These are phyloP conservation scores for Lophochroa leadbeateri DNA, from an alignment of 2,113 vertebrate genomes.

Conservation along the genomic window DNA sequence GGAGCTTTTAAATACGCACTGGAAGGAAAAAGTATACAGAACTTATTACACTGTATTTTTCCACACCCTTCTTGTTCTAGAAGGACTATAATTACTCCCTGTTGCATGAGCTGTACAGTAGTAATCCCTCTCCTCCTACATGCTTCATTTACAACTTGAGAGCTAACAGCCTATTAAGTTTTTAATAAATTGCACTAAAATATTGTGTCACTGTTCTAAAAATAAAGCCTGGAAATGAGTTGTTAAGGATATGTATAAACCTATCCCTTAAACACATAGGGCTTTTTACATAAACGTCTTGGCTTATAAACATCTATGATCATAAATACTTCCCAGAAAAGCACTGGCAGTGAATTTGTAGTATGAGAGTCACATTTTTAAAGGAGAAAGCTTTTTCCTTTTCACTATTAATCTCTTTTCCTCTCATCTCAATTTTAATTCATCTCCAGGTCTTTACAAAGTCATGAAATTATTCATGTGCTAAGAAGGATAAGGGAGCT, in stretches of 20 bases:
- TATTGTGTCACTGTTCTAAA: slow-evolving; percentile 53
- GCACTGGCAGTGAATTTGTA: background rate
- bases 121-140: slow-evolving; percentile 59
- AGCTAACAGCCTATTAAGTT: slow-evolving; percentile 51
- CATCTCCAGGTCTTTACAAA: slow-evolving; percentile 40
- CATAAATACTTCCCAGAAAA: slow-evolving; percentile 14
- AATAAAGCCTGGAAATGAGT: slow-evolving; percentile 9
- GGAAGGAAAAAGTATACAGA: background rate
- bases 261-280: background rate
- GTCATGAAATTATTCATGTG: slow-evolving; percentile 34
- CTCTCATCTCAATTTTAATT: slow-evolving; percentile 52
- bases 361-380: background rate
- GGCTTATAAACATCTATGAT: slow-evolving; percentile 4
- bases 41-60: background rate
- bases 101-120: background rate
- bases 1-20: background rate
- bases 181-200: slow-evolving; percentile 66
- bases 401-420: slow-evolving; percentile 35
- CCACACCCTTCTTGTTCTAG: background rate
- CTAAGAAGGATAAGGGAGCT: background rate
- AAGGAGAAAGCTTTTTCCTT: background rate
- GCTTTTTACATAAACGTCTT: background rate
- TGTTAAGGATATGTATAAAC: background rate
- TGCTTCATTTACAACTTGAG: slow-evolving; percentile 54
- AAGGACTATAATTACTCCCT: slow-evolving; percentile 38